A percentile compares a stretch with the other conserved stretches of the same genome.
Conservation (phyloP, 2,797 vertebrate species). For the Coregonus sp. region DNA sequence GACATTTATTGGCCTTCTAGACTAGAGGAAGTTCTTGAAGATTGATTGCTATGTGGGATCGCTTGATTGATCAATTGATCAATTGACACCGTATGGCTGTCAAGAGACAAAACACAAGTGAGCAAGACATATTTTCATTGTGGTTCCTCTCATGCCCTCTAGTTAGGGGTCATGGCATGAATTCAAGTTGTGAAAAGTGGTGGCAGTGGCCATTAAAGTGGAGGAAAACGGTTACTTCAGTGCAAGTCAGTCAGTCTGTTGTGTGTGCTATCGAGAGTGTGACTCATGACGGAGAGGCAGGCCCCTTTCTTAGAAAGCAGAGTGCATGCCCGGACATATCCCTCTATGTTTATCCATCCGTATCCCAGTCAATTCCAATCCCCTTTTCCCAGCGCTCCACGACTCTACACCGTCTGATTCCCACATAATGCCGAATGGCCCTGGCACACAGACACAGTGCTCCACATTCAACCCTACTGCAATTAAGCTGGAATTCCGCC, state of each 20-base stretch:
- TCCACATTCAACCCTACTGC: conserved; percentile 15
- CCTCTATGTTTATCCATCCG: conserved; percentile 58
- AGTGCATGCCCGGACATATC: conserved; percentile 66
- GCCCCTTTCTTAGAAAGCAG: conserved; percentile 70
- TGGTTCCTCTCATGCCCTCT: conserved; percentile 2
- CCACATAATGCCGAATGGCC: conserved; percentile 8
- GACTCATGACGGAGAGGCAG: conserved; percentile 63
- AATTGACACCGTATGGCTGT: not conserved
- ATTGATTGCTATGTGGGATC: no score
- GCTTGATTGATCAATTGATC: not conserved
- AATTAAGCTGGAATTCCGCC: conserved; percentile 31
- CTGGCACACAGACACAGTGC: conserved; percentile 7
- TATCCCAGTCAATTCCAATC: not conserved
- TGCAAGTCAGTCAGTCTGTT: conserved; percentile 29
- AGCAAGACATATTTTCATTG: not conserved
- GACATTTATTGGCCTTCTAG: not conserved
- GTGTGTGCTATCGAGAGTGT: conserved; percentile 60
- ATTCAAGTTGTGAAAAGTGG: not conserved
- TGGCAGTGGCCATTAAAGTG: not conserved
- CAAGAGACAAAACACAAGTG: not conserved
- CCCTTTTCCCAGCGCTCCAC: not conserved
- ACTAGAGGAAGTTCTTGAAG: no score
- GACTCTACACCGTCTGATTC: not conserved
- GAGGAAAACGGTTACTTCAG: not conserved
- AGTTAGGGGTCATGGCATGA: not conserved